Percentiles rank a stretch among this genome's conserved stretches.
Conservation (phyloP, 2,113 vertebrate species). For the Triplophysa rosa region DNA sequence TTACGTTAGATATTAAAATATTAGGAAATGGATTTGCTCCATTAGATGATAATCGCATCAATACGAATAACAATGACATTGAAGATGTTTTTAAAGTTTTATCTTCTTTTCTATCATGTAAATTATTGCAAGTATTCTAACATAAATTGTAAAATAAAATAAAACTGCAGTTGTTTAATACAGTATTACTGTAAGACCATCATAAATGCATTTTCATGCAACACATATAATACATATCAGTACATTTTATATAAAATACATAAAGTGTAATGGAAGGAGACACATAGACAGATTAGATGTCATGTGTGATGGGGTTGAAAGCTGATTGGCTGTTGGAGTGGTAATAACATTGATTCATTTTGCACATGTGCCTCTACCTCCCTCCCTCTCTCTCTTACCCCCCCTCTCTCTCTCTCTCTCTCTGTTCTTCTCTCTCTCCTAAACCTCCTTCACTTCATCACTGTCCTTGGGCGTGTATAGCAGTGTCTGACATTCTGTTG, state of each 20-base stretch:
- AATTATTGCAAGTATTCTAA: background rate
- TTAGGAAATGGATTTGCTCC: too few species aligned
- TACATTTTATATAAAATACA: background rate
- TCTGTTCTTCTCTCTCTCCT: conserved; percentile 12
- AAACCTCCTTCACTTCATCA: conserved; percentile 41
- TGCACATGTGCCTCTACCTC: conserved; percentile 34
- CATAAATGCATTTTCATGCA: background rate
- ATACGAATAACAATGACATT: too few species aligned
- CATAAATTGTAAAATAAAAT: background rate
- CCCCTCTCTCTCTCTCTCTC: conserved; percentile 32
- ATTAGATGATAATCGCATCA: too few species aligned
- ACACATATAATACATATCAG: background rate
- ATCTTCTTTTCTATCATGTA: background rate
- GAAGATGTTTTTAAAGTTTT: too few species aligned
- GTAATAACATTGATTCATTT: conserved; percentile 38
- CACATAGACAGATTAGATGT: conserved; percentile 21
- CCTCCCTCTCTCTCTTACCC: conserved; percentile 37
- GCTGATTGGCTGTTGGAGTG: conserved; percentile 10
- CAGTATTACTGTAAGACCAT: background rate
- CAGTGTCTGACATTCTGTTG: conserved; percentile 23
- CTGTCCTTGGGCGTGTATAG: conserved; percentile 47
- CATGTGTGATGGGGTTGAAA: conserved; percentile 1
- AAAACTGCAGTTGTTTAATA: background rate
- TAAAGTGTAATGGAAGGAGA: conserved; percentile 3
- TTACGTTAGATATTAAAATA: too few species aligned